Conservation (phyloP, 2,888 invertebrate species). For the Microdon myrmicae region DNA sequence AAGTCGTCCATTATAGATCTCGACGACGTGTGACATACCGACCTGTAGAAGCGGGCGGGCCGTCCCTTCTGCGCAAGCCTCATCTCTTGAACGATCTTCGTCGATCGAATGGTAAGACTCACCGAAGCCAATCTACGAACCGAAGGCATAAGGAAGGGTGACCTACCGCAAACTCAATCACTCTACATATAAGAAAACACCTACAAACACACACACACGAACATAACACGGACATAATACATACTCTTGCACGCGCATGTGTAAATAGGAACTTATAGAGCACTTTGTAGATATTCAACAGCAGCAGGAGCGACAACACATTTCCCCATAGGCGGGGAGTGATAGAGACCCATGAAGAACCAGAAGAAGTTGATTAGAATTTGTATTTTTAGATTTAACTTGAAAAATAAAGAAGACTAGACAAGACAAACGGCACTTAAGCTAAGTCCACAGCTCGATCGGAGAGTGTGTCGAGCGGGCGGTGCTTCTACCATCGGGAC, state of each 20-base stretch:
- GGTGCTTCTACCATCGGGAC: not conserved
- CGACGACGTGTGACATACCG: slow-evolving; percentile 66
- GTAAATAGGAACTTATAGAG: slow-evolving; percentile 48
- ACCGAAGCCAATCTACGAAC: not conserved
- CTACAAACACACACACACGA: too few species aligned
- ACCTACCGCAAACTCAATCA: slow-evolving; percentile 21
- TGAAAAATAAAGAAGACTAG: slow-evolving; percentile 30
- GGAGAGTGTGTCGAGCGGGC: slow-evolving; percentile 29
- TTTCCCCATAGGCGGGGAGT: too few species aligned
- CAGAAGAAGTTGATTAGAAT: slow-evolving; percentile 10
- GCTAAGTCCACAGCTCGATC: slow-evolving; percentile 26
- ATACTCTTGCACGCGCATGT: too few species aligned
- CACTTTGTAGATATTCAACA: slow-evolving; percentile 48
- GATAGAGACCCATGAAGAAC: not conserved
- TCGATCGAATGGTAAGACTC: too few species aligned
- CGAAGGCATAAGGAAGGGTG: slow-evolving; percentile 1
- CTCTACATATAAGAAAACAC: too few species aligned
- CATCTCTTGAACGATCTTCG: too few species aligned
- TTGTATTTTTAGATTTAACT: slow-evolving; percentile 30
- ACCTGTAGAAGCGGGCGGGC: slow-evolving; percentile 31
- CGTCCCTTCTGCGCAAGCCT: slow-evolving; percentile 12
- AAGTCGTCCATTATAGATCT: slow-evolving; percentile 66
- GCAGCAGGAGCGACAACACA: not conserved
- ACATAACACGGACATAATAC: too few species aligned
- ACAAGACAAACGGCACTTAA: too few species aligned